Evolutionary conservation across 2,888 invertebrate species (phyloP).

Genomic region (Psylliodes chrysocephalus): DNA sequence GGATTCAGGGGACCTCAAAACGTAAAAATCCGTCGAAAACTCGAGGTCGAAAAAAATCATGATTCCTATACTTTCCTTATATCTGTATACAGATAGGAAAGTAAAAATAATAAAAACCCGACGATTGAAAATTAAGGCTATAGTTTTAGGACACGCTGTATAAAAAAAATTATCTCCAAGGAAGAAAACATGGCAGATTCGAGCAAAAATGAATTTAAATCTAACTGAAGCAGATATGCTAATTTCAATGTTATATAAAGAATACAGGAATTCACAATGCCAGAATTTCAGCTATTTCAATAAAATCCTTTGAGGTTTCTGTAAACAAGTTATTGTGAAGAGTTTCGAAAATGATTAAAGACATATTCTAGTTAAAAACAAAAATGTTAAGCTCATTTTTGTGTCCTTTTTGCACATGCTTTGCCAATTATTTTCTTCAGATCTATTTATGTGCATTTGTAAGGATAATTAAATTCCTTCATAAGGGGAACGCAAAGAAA

Average conservation of each 20-base stretch:
- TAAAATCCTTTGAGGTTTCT: not conserved
- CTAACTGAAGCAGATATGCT: no score
- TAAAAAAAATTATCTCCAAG: no score
- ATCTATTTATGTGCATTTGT: not conserved
- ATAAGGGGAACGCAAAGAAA: not conserved
- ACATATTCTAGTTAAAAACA: not conserved
- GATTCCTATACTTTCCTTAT: no score
- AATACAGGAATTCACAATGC: not conserved
- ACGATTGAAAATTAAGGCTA: no score
- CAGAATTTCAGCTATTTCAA: not conserved
- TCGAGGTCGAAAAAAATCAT: no score
- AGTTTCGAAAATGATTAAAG: not conserved
- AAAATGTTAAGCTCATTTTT: not conserved
- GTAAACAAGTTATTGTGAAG: not conserved
- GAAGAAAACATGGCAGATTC: no score
- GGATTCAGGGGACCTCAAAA: no score
- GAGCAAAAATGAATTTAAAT: not conserved
- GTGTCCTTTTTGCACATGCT: not conserved
- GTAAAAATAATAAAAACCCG: no score
- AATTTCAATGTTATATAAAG: no score
- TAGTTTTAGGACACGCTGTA: no score
- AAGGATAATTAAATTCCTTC: not conserved
- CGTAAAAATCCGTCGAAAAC: no score
- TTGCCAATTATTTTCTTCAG: not conserved
- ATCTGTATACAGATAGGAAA: no score